These are phyloP conservation scores for Balaenoptera acutorostrata DNA, from an alignment of 2,113 vertebrate species.

Conservation along the genomic window DNA sequence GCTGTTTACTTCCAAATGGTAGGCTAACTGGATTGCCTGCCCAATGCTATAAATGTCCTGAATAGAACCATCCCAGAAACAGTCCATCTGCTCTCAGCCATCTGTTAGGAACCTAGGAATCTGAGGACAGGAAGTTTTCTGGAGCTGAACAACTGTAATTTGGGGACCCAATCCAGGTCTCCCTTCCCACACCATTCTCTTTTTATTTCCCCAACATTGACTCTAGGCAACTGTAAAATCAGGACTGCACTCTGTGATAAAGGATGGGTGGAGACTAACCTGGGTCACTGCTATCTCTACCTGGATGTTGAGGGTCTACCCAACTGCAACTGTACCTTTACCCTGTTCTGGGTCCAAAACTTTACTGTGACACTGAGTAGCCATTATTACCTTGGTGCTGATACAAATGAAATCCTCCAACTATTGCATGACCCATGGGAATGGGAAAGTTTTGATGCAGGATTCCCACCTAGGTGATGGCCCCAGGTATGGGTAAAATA, in stretches of 20 bases:
- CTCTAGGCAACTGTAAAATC: background rate
- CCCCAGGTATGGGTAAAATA: background rate
- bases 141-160: background rate
- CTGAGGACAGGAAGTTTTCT: background rate
- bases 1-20: background rate
- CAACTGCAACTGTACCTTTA: background rate
- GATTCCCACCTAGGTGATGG: background rate
- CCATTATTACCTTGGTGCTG: background rate
- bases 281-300: background rate
- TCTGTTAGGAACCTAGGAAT: background rate
- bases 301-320: background rate
- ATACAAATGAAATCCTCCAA: background rate
- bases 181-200: background rate
- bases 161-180: background rate
- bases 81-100: constrained; percentile 9
- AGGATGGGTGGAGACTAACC: background rate
- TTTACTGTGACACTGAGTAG: background rate
- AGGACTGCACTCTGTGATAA: background rate
- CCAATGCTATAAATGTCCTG: background rate
- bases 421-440: background rate
- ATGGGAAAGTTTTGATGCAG: background rate
- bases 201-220: background rate
- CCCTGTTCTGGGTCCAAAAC: background rate
- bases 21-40: background rate
- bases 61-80: background rate